Evolutionary conservation across 2,888 invertebrate genomes (phyloP).

Genomic region (Charanyca ferruginea): DNA sequence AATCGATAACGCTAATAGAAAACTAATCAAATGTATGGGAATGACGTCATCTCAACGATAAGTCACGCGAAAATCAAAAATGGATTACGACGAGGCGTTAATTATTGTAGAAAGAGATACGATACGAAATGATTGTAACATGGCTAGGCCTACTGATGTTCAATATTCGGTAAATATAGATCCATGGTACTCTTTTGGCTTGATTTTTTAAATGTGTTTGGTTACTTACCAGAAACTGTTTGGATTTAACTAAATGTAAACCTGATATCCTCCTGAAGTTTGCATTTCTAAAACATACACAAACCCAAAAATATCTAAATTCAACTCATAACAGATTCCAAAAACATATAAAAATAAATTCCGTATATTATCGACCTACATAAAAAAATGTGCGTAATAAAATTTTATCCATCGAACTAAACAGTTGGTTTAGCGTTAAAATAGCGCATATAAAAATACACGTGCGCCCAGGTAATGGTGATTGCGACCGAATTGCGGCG

Average conservation of each 20-base stretch:
- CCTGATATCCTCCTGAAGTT: not conserved
- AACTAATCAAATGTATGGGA: too few species aligned
- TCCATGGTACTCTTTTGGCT: not conserved
- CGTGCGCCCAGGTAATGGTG: conserved; percentile 84
- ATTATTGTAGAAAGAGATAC: too few species aligned
- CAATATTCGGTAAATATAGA: not conserved
- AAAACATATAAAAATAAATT: conserved; percentile 60
- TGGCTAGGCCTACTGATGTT: too few species aligned
- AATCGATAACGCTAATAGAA: too few species aligned
- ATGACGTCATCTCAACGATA: too few species aligned
- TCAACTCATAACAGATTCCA: conserved; percentile 43
- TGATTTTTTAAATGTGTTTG: not conserved
- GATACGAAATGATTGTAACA: too few species aligned
- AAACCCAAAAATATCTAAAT: conserved; percentile 30
- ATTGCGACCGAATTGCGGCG: conserved; percentile 84
- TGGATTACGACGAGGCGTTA: too few species aligned
- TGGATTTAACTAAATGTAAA: not conserved
- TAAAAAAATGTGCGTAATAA: conserved; percentile 69
- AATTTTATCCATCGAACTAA: conserved; percentile 69
- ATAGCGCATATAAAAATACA: conserved; percentile 84
- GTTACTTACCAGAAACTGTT: not conserved
- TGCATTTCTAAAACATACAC: conserved; percentile 14
- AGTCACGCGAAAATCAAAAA: too few species aligned
- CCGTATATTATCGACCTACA: conserved; percentile 59
- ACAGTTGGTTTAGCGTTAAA: conserved; percentile 69